Percentiles rank a stretch among this genome's conserved stretches.
Evolutionary conservation across 1,140 invertebrate species (phyloP).

Genomic region (Zaprionus camerounensis): DNA sequence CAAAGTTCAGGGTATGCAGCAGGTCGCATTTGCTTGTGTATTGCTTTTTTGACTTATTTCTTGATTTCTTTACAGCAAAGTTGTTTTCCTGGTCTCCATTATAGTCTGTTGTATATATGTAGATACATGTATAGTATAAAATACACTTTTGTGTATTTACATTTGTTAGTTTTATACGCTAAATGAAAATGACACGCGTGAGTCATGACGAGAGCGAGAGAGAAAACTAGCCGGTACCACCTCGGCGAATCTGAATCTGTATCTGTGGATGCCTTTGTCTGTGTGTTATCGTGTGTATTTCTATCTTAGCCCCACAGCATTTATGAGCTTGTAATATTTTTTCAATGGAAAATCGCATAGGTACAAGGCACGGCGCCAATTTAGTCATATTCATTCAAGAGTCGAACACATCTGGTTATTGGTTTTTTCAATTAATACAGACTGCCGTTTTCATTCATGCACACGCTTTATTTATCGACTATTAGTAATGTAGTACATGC

Average conservation of each 20-base stretch:
- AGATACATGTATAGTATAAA: constrained; percentile 23
- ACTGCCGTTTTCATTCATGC: constrained; percentile 26
- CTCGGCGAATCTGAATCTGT: constrained; percentile 18
- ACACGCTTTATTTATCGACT: background rate
- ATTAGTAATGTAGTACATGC: background rate
- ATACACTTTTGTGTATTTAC: constrained; percentile 57
- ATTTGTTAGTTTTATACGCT: constrained; percentile 49
- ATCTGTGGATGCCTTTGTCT: constrained; percentile 13
- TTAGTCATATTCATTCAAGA: constrained; percentile 60
- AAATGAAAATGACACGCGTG: background rate
- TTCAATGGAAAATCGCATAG: constrained; percentile 65
- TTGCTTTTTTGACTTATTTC: background rate
- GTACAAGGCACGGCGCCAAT: constrained; percentile 14
- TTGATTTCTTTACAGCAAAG: background rate
- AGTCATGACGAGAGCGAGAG: constrained; percentile 13
- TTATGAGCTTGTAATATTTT: constrained; percentile 23
- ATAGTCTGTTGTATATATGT: background rate
- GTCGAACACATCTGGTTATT: constrained; percentile 19
- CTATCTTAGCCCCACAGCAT: constrained; percentile 3
- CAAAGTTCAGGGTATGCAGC: background rate
- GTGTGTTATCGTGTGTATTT: constrained; percentile 13
- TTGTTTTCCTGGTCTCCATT: constrained; percentile 29
- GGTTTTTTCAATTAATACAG: constrained; percentile 46
- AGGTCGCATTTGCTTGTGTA: background rate
- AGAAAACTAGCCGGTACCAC: constrained; percentile 48